Conservation (phyloP, 2,113 vertebrate genomes). For the Phalacrocorax brasilianus region DNA sequence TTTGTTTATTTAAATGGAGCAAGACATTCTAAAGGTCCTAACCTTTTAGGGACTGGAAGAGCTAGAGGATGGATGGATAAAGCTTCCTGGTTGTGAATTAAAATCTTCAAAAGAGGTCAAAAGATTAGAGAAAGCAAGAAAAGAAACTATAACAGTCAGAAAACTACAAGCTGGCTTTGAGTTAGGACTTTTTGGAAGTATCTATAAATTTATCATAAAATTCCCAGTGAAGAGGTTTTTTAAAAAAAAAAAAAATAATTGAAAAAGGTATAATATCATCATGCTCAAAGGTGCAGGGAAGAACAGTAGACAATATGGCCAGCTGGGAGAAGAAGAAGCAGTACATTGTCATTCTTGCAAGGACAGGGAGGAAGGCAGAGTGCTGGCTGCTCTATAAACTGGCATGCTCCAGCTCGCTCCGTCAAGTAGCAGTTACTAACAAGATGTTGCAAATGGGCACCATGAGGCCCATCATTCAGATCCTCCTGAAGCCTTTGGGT, state of each 20-base stretch:
- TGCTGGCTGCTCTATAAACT: not conserved
- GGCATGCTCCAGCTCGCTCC: not conserved
- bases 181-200: not conserved
- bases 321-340: not conserved
- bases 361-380: not conserved
- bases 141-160: not conserved
- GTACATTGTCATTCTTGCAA: not conserved
- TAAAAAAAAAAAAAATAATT: too few relatives aligned
- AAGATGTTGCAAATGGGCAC: not conserved
- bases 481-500: not conserved
- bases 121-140: not conserved
- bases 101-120: not conserved
- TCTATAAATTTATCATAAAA: not conserved
- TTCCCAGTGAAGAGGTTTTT: not conserved
- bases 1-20: not conserved
- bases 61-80: not conserved
- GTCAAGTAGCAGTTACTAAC: not conserved
- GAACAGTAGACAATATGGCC: not conserved
- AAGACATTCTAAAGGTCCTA: rapidly evolving
- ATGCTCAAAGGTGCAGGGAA: not conserved
- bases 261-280: too few relatives aligned
- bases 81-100: not conserved
- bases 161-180: not conserved
- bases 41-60: not conserved
- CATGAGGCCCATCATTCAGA: not conserved